These are phyloP conservation scores for Sesia bembeciformis DNA, from an alignment of 2,888 invertebrate genomes.

Conservation along the genomic window DNA sequence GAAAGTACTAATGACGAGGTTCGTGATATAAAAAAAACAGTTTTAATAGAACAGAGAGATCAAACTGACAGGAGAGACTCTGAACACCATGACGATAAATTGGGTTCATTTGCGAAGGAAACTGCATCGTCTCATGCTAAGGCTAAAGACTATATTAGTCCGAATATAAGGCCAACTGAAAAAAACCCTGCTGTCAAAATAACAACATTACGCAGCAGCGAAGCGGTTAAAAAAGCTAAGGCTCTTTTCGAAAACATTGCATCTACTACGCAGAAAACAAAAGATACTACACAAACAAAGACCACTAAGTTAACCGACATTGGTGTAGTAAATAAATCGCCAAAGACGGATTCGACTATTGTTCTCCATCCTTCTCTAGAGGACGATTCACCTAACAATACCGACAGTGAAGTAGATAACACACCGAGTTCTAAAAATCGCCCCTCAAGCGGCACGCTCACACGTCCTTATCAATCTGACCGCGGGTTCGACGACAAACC, in stretches of 20 bases:
- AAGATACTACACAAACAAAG: slow-evolving; percentile 20
- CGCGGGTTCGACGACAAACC: slow-evolving; percentile 22
- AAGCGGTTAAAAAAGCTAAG: slow-evolving; percentile 81
- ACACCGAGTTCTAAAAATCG: slow-evolving; percentile 17
- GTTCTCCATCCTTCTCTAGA: slow-evolving; percentile 31
- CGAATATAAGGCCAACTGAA: slow-evolving; percentile 30
- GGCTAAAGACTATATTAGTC: slow-evolving; percentile 25
- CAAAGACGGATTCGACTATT: slow-evolving; percentile 33
- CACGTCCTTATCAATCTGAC: slow-evolving; percentile 15
- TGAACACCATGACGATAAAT: slow-evolving; percentile 18
- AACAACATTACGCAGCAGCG: slow-evolving; percentile 70
- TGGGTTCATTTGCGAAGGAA: slow-evolving; percentile 29
- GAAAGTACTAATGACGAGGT: slow-evolving; percentile 32
- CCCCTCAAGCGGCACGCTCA: slow-evolving; percentile 19
- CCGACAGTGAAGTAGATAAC: slow-evolving; percentile 28
- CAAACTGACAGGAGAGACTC: slow-evolving; percentile 11
- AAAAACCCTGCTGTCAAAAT: slow-evolving; percentile 42
- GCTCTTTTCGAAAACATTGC: slow-evolving; percentile 80
- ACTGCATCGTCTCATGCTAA: slow-evolving; percentile 35
- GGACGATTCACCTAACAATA: slow-evolving; percentile 24
- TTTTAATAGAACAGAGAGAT: slow-evolving; percentile 9
- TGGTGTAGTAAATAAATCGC: slow-evolving; percentile 50
- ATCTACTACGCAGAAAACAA: slow-evolving; percentile 41
- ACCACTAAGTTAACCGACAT: slow-evolving; percentile 66
- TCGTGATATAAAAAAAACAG: slow-evolving; percentile 15